Evolutionary conservation across 2,888 invertebrate species (phyloP).

Genomic region (Dichetophora obliterata): DNA sequence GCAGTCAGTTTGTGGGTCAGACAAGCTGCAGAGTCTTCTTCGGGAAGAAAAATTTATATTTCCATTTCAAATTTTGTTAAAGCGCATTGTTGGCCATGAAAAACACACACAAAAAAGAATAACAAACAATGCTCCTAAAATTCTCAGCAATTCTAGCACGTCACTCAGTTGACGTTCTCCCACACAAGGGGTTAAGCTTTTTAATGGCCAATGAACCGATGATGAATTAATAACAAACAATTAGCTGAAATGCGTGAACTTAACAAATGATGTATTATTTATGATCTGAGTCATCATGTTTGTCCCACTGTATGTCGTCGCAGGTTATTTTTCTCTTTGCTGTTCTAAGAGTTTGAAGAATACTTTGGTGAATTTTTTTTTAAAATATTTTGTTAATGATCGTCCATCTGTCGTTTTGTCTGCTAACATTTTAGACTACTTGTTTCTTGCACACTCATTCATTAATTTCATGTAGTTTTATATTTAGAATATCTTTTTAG

Average conservation of each 20-base stretch:
- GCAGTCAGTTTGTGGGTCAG: no score
- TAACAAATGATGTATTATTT: no score
- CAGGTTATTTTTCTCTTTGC: neutral
- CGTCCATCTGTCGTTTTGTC: neutral
- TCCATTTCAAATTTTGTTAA: no score
- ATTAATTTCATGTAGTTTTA: neutral
- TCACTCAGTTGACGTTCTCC: neutral
- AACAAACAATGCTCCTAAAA: no score
- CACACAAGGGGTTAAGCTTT: neutral
- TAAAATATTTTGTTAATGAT: neutral
- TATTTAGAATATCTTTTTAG: slow-evolving; percentile 2
- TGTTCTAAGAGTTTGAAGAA: neutral
- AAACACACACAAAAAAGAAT: no score
- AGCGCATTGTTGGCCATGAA: no score
- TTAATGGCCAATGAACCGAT: slow-evolving; percentile 1
- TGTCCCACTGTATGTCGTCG: neutral
- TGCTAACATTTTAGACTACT: neutral
- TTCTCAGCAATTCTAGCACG: neutral
- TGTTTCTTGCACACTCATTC: neutral
- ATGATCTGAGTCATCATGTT: neutral
- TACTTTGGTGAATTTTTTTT: neutral
- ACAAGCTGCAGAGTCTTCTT: no score
- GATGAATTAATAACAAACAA: neutral
- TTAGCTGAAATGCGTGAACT: neutral
- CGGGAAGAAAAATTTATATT: neutral